These are phyloP conservation scores for Dryomyza anilis DNA, from an alignment of 2,888 invertebrate species.

Conservation along the genomic window DNA sequence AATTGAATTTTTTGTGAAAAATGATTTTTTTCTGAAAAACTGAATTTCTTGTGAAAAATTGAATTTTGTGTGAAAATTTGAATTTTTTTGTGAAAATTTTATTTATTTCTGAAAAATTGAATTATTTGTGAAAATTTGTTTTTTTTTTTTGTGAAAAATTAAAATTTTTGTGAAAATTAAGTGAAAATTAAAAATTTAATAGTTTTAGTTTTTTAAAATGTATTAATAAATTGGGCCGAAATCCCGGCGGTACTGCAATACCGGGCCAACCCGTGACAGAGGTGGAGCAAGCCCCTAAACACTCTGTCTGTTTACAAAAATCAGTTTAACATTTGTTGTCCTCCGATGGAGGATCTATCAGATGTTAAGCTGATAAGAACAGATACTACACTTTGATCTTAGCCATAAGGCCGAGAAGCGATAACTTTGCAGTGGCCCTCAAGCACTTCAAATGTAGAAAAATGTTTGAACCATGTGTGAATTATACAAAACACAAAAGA, in stretches of 20 bases:
- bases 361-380: constrained; percentile 34
- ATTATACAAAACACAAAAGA: not conserved
- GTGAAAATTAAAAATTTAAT: not conserved
- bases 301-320: constrained; percentile 33
- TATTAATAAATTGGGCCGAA: constrained; percentile 36
- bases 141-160: not conserved
- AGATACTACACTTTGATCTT: constrained; percentile 44
- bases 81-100: not conserved
- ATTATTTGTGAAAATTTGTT: not conserved
- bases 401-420: constrained; percentile 65
- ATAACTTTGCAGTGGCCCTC: constrained; percentile 30
- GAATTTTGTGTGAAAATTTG: no score
- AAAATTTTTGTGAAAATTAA: not conserved
- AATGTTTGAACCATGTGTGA: not conserved
- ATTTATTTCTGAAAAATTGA: not conserved
- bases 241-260: constrained; percentile 36
- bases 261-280: constrained; percentile 34
- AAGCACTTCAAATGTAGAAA: not conserved
- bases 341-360: constrained; percentile 36
- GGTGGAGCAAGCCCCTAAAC: constrained; percentile 38
- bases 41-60: no score
- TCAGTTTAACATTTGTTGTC: constrained; percentile 39
- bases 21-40: no score
- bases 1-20: no score
- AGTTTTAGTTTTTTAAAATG: constrained; percentile 4